phyloP scores from a whole-genome alignment of 1,140 invertebrate genomes.

The Anoplophora glabripennis region DNA sequence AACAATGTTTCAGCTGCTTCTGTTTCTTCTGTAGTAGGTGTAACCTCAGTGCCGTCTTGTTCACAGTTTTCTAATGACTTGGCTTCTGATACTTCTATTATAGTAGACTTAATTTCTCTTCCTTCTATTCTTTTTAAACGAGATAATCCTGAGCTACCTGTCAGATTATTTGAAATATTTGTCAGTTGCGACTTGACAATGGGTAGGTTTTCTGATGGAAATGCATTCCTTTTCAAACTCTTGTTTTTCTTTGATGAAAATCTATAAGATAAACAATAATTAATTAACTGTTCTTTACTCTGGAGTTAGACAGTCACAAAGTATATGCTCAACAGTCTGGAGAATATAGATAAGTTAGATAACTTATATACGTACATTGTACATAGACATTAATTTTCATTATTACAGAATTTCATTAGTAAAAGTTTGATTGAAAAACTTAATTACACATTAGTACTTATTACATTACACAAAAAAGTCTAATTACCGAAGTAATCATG shows the following conservation, averaged over 20 bases:
- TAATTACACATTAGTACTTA: no score
- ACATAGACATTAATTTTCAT: no score
- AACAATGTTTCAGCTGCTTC: no score
- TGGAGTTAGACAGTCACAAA: not conserved
- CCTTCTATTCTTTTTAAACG: not conserved
- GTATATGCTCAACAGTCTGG: no score
- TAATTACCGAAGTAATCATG: conserved; percentile 1
- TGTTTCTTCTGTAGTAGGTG: no score
- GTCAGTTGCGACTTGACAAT: not conserved
- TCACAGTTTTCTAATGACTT: no score
- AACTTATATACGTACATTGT: no score
- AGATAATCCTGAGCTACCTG: not conserved
- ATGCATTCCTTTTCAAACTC: not conserved
- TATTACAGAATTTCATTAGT: no score
- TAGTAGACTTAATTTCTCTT: not conserved
- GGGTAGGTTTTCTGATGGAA: conserved; percentile 6
- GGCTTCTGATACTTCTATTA: not conserved
- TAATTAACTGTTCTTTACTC: not conserved
- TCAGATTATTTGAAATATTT: not conserved
- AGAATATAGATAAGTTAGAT: no score
- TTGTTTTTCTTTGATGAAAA: not conserved
- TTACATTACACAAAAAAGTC: not conserved
- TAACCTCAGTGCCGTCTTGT: no score
- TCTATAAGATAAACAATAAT: conserved; percentile 3
- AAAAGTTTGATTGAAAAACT: no score